phyloP scores from a whole-genome alignment of 2,888 invertebrate species.

The Stramonita haemastoma region DNA sequence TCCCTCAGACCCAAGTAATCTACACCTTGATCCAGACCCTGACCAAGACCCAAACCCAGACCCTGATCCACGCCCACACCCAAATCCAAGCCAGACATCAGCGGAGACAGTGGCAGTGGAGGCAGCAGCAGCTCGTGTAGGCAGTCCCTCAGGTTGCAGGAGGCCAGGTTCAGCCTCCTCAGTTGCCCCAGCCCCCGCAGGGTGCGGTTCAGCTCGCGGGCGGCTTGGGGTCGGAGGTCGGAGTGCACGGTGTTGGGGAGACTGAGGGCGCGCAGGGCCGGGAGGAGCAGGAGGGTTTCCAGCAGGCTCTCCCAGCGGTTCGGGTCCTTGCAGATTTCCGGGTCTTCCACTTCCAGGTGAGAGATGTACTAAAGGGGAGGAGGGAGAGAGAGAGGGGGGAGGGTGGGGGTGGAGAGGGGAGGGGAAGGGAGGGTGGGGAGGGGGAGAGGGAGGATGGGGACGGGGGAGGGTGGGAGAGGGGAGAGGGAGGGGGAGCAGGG shows the following conservation, averaged over 20 bases:
- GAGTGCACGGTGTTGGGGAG: constrained; percentile 67
- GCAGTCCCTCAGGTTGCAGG: constrained; percentile 63
- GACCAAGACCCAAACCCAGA: too few species aligned
- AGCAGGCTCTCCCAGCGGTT: constrained; percentile 55
- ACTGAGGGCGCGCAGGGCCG: constrained; percentile 62
- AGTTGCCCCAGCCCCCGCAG: constrained; percentile 55
- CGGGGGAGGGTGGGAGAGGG: too few species aligned
- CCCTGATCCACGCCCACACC: too few species aligned
- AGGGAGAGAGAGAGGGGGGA: background rate
- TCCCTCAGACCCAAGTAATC: constrained; percentile 67
- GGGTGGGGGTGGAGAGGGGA: too few species aligned
- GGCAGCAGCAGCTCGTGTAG: constrained; percentile 55
- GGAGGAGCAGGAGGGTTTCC: constrained; percentile 58
- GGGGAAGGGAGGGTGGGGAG: too few species aligned
- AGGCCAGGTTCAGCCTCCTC: constrained; percentile 61
- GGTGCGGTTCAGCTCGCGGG: constrained; percentile 52
- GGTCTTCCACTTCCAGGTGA: constrained; percentile 67
- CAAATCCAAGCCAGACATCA: too few species aligned
- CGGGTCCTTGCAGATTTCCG: constrained; percentile 57
- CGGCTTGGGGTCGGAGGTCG: constrained; percentile 49
- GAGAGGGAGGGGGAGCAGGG: too few species aligned
- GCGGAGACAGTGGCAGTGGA: too few species aligned
- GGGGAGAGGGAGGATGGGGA: too few species aligned
- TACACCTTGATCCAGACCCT: constrained; percentile 50
- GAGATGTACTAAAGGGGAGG: constrained; percentile 60